A percentile compares a stretch with the other conserved stretches of the same genome.
phyloP scores from a whole-genome alignment of 2,113 vertebrate genomes.

The Carassius auratus region DNA sequence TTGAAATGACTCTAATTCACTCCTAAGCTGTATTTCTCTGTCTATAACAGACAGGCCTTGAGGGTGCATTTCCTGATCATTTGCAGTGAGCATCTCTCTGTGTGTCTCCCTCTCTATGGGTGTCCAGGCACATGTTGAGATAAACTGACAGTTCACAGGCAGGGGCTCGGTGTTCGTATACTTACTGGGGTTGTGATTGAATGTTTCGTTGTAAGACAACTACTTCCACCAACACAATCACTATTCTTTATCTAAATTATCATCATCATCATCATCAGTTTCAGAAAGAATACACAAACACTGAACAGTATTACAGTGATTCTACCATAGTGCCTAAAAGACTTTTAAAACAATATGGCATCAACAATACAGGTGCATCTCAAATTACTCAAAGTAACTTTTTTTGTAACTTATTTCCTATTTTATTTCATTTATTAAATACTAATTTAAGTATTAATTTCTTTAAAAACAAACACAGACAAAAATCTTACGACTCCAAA shows the following conservation, averaged over 20 bases:
- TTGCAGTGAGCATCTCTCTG: not conserved
- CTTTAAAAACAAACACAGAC: too few relatives aligned
- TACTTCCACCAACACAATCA: not conserved
- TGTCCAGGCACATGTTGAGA: not conserved
- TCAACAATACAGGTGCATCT: not conserved
- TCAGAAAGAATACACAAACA: not conserved
- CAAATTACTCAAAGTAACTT: too few relatives aligned
- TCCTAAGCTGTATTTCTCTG: too few relatives aligned
- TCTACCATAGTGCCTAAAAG: not conserved
- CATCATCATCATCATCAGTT: not conserved
- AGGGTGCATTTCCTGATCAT: not conserved
- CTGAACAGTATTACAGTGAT: not conserved
- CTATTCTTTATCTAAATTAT: not conserved
- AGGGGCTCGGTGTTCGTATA: not conserved
- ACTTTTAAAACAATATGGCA: not conserved
- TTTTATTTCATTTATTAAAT: too few relatives aligned
- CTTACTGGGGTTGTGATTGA: not conserved
- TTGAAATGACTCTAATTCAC: not conserved
- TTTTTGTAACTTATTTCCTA: too few relatives aligned
- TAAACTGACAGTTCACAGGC: conserved; percentile 8
- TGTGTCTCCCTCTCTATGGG: not conserved
- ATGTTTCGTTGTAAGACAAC: not conserved
- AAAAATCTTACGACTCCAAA: too few relatives aligned
- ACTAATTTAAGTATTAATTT: too few relatives aligned
- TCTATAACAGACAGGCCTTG: not conserved